Evolutionary conservation across 1,140 invertebrate species (phyloP), one percentile per base, ranked within the genome.

Genomic region (Paramacrobiotus metropolitanus): DNA sequence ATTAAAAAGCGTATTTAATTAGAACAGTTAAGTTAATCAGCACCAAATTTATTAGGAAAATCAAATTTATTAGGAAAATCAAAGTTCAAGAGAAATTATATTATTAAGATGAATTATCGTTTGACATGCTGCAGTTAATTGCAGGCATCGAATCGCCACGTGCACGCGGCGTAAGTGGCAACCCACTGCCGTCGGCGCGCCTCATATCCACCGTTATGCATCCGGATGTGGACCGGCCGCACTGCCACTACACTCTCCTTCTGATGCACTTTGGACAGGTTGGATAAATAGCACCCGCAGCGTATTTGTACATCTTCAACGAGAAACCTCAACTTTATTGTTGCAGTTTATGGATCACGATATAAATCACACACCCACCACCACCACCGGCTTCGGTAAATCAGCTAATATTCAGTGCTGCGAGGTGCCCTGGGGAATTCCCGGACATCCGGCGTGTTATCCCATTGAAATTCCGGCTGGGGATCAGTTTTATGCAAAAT

Each of bases 401-500:
- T 15, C 48, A 15, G 24, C 15, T 24, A 55, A 55, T 24, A 55
- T 55, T 24, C 48, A 89, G 70, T 90, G 87, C 70, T 90, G 87
- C 70, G 78, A 83, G 65, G 65, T 62, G 76, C 83, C 64, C 4
- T 59, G 4, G 80, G 83, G 2, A 75, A 78, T 4, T 81, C 65
- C 48, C 4, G 48, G 60, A 55, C 86, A 91, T 74, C 87, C 86
- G 0, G 88, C 88, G 68, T 94, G 90, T 71, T 83, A 90, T 69
- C 86, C 90, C 71, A 91, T 94, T 64, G 70, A 76, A 31, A 83
- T 94, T 29, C 88, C 89, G 0, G 81, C 83, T 60, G 84, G 90
- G 68, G 90, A 94, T 72, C 86, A 87, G 68, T 92, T 91, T 77
- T 93, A 87, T 76, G 78, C 81, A 18, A 76, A 86, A 29, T 90